Base-by-base conservation (phyloP, 2,888 invertebrate genomes). In the Sinohyriopsis cumingii region DNA sequence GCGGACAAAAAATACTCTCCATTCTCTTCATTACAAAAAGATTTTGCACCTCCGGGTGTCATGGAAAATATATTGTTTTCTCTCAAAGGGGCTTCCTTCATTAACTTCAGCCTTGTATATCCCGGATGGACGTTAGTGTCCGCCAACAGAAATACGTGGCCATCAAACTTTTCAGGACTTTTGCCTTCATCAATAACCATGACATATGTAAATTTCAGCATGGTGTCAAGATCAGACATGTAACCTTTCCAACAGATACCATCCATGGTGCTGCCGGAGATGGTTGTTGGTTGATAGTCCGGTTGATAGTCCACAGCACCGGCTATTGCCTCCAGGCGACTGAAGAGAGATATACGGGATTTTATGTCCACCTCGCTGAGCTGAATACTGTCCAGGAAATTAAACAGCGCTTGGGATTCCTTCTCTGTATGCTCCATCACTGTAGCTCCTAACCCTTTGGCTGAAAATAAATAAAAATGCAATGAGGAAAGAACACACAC, bases 181-280 rank as follows among this genome's bases (percentile, higher is more conserved):
- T 53, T 5, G 20, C 25, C 63, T 24, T 63, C 55, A 33, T 64
- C 64, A 20, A 59, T 15, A 1, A 68, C 55, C 25, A 60, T 60
- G 7, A 68, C 68, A 18, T 68, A 68, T n/a, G 64, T 55, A 12
- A 68, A 57, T 55, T 54, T 59, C 9, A 59, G 24, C 68, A 68
- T 68, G 5, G 64, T 68, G 59, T 68, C 68, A 63, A 68, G 63
- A 33, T 68, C 68, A n/a, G 68, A 57, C 59, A 59, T 59, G 28
- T 68, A 68, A 19, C 68, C 68, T 59, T 64, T 68, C 68, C 68
- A 68, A 25, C 28, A 57, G 20, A 68, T 55, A 12, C 68, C 68
- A 22, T 68, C 68, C 64, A 68, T 64, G 20, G 63, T 64, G 55
- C 64, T 64, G 22, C 68, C 68, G 55, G 68, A 64, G 22, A 68